A percentile compares a stretch with the other conserved stretches of the same genome.
These are phyloP conservation scores for Petroica traversi DNA, from an alignment of 2,113 vertebrate genomes.

Conservation along the genomic window DNA sequence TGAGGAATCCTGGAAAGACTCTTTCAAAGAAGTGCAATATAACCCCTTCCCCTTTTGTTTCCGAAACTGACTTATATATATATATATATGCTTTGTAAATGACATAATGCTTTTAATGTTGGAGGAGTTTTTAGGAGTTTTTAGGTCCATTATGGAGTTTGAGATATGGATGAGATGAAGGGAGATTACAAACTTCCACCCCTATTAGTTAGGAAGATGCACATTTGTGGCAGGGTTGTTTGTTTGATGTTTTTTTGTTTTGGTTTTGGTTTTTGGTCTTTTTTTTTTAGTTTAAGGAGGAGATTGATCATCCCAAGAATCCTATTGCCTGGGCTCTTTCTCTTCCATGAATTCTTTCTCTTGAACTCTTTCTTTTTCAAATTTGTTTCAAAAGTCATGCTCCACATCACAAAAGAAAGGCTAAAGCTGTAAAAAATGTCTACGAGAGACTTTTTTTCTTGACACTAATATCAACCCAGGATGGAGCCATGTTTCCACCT, in stretches of 20 bases:
- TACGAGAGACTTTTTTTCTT: background rate
- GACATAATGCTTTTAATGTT: too few relatives aligned
- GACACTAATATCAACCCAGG: background rate
- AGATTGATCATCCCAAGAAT: background rate
- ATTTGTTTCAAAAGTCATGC: background rate
- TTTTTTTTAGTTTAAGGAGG: background rate
- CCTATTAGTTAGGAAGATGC: background rate
- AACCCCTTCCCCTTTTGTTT: background rate
- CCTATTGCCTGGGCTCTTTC: background rate
- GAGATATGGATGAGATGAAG: background rate
- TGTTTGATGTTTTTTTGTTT: too few relatives aligned
- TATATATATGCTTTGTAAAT: background rate
- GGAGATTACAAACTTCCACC: background rate
- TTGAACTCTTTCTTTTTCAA: background rate
- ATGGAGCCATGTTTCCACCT: background rate
- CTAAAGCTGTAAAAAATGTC: background rate
- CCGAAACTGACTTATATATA: background rate
- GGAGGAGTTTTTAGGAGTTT: too few relatives aligned
- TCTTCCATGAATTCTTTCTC: background rate
- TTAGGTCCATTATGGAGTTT: background rate
- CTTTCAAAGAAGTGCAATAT: background rate
- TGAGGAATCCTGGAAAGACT: background rate
- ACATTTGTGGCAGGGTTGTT: background rate
- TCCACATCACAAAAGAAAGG: background rate
- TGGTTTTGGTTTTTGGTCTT: too few relatives aligned